Evolutionary conservation across 2,797 vertebrate species (phyloP), one percentile per base, ranked within the genome.

Genomic region (Anolis apletophallus): DNA sequence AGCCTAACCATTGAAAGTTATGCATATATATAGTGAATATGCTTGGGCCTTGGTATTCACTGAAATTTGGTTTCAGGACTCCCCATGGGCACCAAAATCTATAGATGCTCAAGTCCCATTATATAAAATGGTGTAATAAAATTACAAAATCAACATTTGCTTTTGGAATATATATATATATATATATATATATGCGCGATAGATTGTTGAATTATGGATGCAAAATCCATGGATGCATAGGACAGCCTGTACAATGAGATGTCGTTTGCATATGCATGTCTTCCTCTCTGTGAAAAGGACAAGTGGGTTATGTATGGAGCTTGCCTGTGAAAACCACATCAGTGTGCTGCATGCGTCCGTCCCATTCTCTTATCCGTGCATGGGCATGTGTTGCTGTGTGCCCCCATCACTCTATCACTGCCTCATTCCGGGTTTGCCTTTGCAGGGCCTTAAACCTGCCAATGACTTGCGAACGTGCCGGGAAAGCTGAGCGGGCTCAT

Each of bases 381-480:
- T 9, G 17, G 36, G 64, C 64, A 85, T 75, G 78, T 61, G n/a
- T 71, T 72, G 71, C 59, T 80, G 34, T 69, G 61, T 29, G 61
- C 61, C 67, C 23, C 83, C 76, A 75, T 84, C 81, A 46, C 69
- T 80, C 50, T 21, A 74, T 57, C 50, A 75, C 79, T 85, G 83
- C 77, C 75, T 84, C 23, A 8, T 86, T 80, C 85, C 19, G 77
- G 36, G 40, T 80, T 68, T 80, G 85, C 64, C 75, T 85, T 85
- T 71, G 86, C 46, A 71, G 81, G 75, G 81, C 74, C 80, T 79
- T 87, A 87, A 83, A 87, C 81, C 81, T 83, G 81, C 81, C 81
- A 73, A 83, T 71, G 86, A 52, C 55, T 16, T 11, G 54, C 19
- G 36, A 64, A 87, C 81, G 81, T 87, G 86, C 81, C 52, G 54